phyloP scores from a whole-genome alignment of 1,140 invertebrate species.

The Apis laboriosa region DNA sequence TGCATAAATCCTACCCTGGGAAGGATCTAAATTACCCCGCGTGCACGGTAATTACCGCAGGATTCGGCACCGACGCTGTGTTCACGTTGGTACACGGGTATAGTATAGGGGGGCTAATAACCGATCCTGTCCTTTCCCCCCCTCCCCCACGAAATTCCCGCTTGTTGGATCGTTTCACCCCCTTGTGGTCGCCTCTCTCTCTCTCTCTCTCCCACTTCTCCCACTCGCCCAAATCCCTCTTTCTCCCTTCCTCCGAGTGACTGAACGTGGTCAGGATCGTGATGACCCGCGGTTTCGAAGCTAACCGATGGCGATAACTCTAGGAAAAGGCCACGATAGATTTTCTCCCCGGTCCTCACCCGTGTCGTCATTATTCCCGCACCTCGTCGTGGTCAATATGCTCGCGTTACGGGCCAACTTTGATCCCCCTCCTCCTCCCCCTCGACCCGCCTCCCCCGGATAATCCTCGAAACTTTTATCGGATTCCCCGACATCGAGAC shows the following conservation, averaged over 20 bases:
- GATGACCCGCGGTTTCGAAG: conserved; percentile 50
- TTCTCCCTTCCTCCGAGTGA: not conserved
- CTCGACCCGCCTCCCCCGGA: conserved; percentile 19
- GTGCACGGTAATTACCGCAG: conserved; percentile 53
- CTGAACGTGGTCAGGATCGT: conserved; percentile 27
- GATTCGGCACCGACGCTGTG: conserved; percentile 38
- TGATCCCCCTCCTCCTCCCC: not conserved
- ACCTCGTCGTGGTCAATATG: conserved; percentile 68
- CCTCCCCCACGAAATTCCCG: not conserved
- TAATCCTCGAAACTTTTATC: conserved; percentile 70
- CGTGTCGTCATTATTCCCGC: conserved; percentile 67
- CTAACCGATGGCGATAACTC: conserved; percentile 55
- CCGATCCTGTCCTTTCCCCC: conserved; percentile 23
- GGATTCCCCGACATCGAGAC: conserved; percentile 51
- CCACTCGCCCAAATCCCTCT: not conserved
- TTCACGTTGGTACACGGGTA: conserved; percentile 1
- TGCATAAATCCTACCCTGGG: conserved; percentile 35
- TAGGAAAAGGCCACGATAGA: conserved; percentile 48
- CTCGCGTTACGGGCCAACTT: conserved; percentile 58
- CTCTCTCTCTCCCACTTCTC: too few relatives aligned
- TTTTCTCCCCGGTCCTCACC: conserved; percentile 54
- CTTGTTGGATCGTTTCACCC: not conserved
- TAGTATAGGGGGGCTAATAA: conserved; percentile 50
- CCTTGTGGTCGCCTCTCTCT: not conserved
- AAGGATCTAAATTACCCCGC: conserved; percentile 46